Evolutionary conservation across 2,888 invertebrate genomes (phyloP), one percentile per base, ranked within the genome.

Genomic region (Nemapogon koenigi): DNA sequence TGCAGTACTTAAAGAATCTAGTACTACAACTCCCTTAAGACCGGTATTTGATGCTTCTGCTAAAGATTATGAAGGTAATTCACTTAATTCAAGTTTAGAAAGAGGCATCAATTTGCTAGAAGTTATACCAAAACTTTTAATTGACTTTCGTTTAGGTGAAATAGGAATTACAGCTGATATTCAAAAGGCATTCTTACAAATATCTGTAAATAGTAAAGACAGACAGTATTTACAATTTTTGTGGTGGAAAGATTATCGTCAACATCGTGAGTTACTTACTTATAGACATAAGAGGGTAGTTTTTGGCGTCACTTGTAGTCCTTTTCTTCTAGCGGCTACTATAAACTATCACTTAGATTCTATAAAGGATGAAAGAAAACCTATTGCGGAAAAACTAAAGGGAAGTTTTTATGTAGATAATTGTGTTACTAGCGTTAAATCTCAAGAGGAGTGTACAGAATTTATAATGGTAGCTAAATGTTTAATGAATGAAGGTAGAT

Each of bases 131-230:
- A 35, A 36, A 16, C 14, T 46, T 7, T 29, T 47, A 14, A n/a
- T 47, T 4, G 18, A 40, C 16, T 50, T 51, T 41, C 37, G 46
- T n/a, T 4, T 31, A 6, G 16, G 37, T 27, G 45, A 39, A 30
- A 39, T 50, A 18, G 53, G 48, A 10, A 44, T 48, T 1, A 38
- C 44, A 2, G 38, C 51, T 4, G 52, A 55, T 41, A 56, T 59
- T 2, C 18, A 43, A n/a, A 51, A 51, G 31, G 56, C 53, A 0
- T 59, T 59, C 40, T 38, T 52, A 13, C 52, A 52, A 44, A 52
- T 57, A 8, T 41, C 41, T 26, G 15, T 55, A 2, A 13, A 40
- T 6, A 17, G 41, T 37, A 17, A 39, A 2, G 53, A 59, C 29
- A 32, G 55, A 28, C 43, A 55, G 32, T 53, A 41, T 39, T 37